Percentiles rank a stretch among this genome's conserved stretches.
Conservation (phyloP, 2,888 invertebrate species). For the Monochamus alternatus region DNA sequence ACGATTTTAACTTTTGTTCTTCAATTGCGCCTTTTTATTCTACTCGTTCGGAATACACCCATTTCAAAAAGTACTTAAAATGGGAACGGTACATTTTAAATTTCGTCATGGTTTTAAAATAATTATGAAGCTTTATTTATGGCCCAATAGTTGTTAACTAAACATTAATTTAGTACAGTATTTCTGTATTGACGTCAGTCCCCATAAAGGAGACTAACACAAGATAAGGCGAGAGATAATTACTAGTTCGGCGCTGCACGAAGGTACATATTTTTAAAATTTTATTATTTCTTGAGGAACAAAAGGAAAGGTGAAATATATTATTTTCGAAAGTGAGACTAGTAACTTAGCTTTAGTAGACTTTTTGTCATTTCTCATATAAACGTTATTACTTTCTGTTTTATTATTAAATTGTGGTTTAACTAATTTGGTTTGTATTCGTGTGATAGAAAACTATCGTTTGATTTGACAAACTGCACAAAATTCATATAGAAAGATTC, state of each 20-base stretch:
- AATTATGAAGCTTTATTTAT: not conserved
- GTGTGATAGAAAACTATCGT: no score
- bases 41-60: not conserved
- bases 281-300: no score
- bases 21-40: not conserved
- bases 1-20: not conserved
- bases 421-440: no score
- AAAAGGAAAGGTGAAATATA: no score
- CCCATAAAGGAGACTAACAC: slow-evolving; percentile 13
- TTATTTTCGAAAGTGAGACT: no score
- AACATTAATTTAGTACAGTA: slow-evolving; percentile 19
- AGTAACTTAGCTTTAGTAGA: no score
- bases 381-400: no score
- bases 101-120: not conserved
- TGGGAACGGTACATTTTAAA: not conserved
- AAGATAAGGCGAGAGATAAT: slow-evolving; percentile 14
- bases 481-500: no score
- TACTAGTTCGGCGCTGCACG: not conserved
- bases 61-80: not conserved
- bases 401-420: no score
- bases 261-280: no score
- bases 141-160: not conserved
- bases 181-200: slow-evolving; percentile 21
- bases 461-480: no score
- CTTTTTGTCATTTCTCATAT: no score